phyloP scores from a whole-genome alignment of 1,140 invertebrate genomes.

The Leptopilina boulardi region DNA sequence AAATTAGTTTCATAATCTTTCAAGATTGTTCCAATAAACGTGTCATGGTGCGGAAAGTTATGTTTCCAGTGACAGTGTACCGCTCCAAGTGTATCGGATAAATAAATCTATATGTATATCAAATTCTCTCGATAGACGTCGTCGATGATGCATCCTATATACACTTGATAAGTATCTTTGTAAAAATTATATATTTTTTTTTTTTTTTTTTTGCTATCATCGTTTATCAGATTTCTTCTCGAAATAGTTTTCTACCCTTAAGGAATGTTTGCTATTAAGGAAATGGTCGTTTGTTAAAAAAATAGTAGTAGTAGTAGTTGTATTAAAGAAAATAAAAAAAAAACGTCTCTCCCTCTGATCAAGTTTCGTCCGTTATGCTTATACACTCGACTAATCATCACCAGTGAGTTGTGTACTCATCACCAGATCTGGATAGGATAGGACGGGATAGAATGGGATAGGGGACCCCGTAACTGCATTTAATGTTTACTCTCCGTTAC shows the following conservation, averaged over 20 bases:
- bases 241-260: neutral
- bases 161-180: conserved; percentile 1
- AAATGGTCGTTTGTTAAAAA: neutral
- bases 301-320: neutral
- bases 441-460: neutral
- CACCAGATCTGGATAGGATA: neutral
- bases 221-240: neutral
- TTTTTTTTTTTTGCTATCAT: neutral
- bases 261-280: conserved; percentile 2
- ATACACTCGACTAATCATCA: conserved; percentile 52
- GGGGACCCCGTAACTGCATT: conserved; percentile 57
- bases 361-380: conserved; percentile 49
- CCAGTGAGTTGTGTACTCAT: conserved; percentile 30
- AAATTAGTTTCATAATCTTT: neutral
- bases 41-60: neutral
- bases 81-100: neutral
- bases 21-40: conserved; percentile 8
- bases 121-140: no score
- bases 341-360: neutral
- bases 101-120: neutral
- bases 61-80: conserved; percentile 15
- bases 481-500: conserved; percentile 71
- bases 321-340: neutral
- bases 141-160: neutral
- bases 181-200: neutral